Conservation (phyloP, 2,888 invertebrate species). For the Pollenia amentaria region DNA sequence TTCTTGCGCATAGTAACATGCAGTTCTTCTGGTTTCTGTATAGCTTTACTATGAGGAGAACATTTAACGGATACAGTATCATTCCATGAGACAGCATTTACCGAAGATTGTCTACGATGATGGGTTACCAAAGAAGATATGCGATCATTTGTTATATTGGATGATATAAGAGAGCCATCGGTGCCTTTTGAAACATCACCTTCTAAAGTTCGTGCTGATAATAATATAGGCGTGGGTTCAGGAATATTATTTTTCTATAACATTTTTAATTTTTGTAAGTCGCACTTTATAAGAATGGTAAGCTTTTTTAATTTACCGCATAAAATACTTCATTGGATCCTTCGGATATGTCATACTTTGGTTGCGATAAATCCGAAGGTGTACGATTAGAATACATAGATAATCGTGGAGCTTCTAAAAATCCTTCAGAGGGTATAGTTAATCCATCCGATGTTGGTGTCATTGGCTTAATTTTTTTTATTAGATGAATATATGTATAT, state of each 20-base stretch:
- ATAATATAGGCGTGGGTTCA: slow-evolving; percentile 39
- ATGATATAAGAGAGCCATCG: slow-evolving; percentile 78
- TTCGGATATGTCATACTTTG: slow-evolving; percentile 87
- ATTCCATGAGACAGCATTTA: slow-evolving; percentile 84
- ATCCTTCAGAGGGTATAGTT: slow-evolving; percentile 93
- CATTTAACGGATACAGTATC: slow-evolving; percentile 83
- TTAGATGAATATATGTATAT: background rate
- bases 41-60: slow-evolving; percentile 71
- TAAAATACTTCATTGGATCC: slow-evolving; percentile 91
- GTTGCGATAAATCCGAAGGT: slow-evolving; percentile 83
- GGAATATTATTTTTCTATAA: slow-evolving; percentile 48
- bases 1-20: slow-evolving; percentile 81
- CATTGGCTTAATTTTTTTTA: slow-evolving; percentile 85
- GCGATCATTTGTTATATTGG: slow-evolving; percentile 77
- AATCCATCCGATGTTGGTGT: slow-evolving; percentile 92
- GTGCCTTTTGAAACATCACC: slow-evolving; percentile 74
- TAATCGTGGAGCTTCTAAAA: slow-evolving; percentile 92
- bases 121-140: slow-evolving; percentile 70
- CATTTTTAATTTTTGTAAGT: background rate
- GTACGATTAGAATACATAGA: slow-evolving; percentile 90
- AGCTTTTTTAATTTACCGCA: slow-evolving; percentile 29
- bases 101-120: slow-evolving; percentile 83
- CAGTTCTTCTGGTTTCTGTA: slow-evolving; percentile 57
- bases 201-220: slow-evolving; percentile 51
- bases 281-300: background rate